phyloP scores from a whole-genome alignment of 1,140 invertebrate species.

The Plutomurus gul region DNA sequence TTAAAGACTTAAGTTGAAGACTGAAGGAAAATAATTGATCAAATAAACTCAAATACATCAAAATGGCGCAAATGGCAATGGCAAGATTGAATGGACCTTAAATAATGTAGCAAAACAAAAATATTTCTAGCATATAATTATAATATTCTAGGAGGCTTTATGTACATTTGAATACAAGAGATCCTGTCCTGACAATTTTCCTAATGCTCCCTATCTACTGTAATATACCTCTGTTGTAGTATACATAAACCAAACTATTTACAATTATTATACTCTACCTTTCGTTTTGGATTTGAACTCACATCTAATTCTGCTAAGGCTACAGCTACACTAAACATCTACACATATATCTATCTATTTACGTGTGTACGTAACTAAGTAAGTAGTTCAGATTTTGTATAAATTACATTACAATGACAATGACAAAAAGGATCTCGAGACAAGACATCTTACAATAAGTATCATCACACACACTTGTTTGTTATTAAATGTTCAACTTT shows the following conservation, averaged over 20 bases:
- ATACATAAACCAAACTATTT: background rate
- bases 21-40: background rate
- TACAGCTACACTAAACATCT: background rate
- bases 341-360: background rate
- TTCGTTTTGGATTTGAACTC: background rate
- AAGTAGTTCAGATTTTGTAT: no score
- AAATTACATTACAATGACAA: background rate
- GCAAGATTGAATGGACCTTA: background rate
- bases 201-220: background rate
- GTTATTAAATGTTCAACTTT: constrained; percentile 22
- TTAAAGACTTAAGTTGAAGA: no score
- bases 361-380: no score
- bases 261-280: background rate
- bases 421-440: constrained; percentile 6
- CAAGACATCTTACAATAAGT: constrained; percentile 5
- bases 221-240: background rate
- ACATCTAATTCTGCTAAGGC: background rate
- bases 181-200: constrained; percentile 2
- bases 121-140: background rate
- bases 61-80: background rate
- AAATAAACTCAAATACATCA: background rate
- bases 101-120: constrained; percentile 22
- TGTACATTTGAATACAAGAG: background rate
- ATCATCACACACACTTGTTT: constrained; percentile 11
- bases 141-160: background rate